Base-by-base conservation (phyloP, 2,113 vertebrate genomes). In the Ranitomeya variabilis region DNA sequence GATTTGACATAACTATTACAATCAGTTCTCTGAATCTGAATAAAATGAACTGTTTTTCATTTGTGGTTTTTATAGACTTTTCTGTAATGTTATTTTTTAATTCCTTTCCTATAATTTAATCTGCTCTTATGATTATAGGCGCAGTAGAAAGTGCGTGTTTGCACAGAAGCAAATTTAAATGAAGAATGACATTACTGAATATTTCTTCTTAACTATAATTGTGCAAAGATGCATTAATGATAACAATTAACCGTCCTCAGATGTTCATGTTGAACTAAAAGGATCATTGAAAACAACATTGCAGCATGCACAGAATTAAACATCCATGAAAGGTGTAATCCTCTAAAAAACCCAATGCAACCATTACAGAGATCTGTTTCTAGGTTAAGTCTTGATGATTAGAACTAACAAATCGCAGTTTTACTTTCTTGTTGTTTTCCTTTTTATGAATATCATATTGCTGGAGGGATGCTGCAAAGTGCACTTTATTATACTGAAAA, bases 281-380 rank as follows among this genome's bases (percentile, higher is more conserved):
- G n/a, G 19, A 67, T n/a, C 66, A 67, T 19, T 21, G 3, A 67
- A 67, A 67, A 67, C 19, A 67, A n/a, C 19, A 67, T 23, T 10
- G 66, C n/a, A 21, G 19, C 21, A 67, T n/a, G 66, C 66, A 67
- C n/a, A 21, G 14, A 37, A 73, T 77, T 77, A 54, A 77, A 77
- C 45, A 77, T 77, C 74, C 74, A 77, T 54, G 9, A 77, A 77
- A 19, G 19, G 74, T 77, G 18, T 77, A 77, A 77, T 77, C 45
- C 74, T 77, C 18, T 77, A 18, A 54, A 77, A 11, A 77, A 52
- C 37, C 15, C 16, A 77, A n/a, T 52, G 37, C 19, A 77, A 77
- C 74, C 74, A 19, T 54, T 77, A 1, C 19, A 77, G 74, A 54
- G 74, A 19, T 77, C 18, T n/a, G 7, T 77, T 77, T 54, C 74